Conservation (phyloP, 2,888 invertebrate genomes). For the Phania funesta region DNA sequence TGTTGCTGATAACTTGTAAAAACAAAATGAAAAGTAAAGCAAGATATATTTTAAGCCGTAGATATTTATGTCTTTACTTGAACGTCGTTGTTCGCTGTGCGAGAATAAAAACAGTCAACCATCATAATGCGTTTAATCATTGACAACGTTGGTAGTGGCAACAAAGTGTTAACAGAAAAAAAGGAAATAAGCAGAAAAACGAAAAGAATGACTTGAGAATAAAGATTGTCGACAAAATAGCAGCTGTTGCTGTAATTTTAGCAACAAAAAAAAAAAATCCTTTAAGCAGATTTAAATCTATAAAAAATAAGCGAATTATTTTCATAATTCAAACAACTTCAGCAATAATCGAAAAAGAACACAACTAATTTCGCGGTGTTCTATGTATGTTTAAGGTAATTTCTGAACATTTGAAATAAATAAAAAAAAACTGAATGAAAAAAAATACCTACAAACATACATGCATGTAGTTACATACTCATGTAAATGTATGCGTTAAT, state of each 20-base stretch:
- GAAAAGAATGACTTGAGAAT: constrained; percentile 59
- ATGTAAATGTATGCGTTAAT: too few species aligned
- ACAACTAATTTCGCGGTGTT: neutral
- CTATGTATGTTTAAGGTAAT: too few species aligned
- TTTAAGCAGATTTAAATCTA: constrained; percentile 56
- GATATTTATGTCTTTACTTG: constrained; percentile 18
- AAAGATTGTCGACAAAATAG: constrained; percentile 57
- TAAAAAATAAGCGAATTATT: constrained; percentile 18
- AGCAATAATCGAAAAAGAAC: neutral
- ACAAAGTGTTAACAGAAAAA: constrained; percentile 42
- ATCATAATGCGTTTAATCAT: constrained; percentile 54
- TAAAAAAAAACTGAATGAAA: neutral
- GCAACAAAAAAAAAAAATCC: constrained; percentile 22
- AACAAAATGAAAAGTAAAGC: constrained; percentile 32
- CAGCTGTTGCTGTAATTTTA: constrained; percentile 58
- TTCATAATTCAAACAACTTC: neutral
- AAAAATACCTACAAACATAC: too few species aligned
- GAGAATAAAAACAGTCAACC: constrained; percentile 19
- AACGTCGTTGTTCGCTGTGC: neutral
- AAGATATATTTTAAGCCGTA: constrained; percentile 34
- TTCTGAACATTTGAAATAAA: neutral
- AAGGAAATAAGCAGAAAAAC: constrained; percentile 1
- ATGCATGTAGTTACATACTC: too few species aligned
- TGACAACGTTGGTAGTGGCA: constrained; percentile 32
- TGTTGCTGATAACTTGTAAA: constrained; percentile 56